Conservation (phyloP, 1,140 invertebrate genomes). For the Oreohelix idahoensis region DNA sequence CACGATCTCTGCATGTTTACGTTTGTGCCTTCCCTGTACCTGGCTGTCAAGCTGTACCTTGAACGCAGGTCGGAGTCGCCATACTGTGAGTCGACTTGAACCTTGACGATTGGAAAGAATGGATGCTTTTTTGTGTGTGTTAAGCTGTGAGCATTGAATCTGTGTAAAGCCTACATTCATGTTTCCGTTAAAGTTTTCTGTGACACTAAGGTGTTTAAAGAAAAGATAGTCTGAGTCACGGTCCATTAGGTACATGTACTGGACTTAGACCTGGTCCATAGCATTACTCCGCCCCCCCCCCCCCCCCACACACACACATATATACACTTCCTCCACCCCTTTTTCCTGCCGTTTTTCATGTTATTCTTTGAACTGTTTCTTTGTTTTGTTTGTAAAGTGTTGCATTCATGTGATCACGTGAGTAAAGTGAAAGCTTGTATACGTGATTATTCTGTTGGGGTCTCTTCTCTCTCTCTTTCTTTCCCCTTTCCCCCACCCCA, state of each 20-base stretch:
- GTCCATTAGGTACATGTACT: background rate
- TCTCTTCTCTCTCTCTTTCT: conserved; percentile 17
- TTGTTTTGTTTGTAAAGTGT: too few species aligned
- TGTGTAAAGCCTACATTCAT: background rate
- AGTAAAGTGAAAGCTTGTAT: too few species aligned
- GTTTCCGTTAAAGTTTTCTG: background rate
- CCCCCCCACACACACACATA: too few species aligned
- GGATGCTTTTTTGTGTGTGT: background rate
- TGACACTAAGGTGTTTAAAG: background rate
- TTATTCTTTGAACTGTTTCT: background rate
- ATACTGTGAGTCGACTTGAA: background rate
- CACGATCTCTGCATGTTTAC: background rate
- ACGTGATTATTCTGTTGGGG: too few species aligned
- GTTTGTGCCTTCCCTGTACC: background rate
- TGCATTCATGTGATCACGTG: too few species aligned
- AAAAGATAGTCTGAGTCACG: background rate
- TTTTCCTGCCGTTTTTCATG: background rate
- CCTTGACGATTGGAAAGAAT: background rate
- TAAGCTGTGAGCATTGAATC: background rate
- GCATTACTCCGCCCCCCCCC: background rate
- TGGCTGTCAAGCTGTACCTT: background rate
- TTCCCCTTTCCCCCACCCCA: too few species aligned
- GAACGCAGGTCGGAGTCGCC: background rate
- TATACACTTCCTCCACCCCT: too few species aligned
- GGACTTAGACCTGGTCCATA: background rate